Conservation (phyloP, 2,888 invertebrate species). For the Gnatocerus cornutus region DNA sequence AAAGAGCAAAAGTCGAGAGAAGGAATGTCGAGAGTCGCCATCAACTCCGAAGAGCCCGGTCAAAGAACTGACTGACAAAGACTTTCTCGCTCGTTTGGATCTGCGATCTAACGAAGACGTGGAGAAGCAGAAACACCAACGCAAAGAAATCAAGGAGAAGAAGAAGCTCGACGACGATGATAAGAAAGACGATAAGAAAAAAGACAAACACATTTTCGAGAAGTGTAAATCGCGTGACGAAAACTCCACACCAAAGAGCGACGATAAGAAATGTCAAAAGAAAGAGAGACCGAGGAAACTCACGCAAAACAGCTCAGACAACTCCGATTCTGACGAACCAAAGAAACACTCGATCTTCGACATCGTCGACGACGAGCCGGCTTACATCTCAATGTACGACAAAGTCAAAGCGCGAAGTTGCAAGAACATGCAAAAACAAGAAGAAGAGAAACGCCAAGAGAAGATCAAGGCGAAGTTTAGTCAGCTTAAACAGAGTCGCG, state of each 20-base stretch:
- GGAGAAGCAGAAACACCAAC: slow-evolving; percentile 70
- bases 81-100: slow-evolving; percentile 76
- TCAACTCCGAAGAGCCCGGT: slow-evolving; percentile 58
- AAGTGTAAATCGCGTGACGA: slow-evolving; percentile 40
- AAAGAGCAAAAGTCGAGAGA: slow-evolving; percentile 67
- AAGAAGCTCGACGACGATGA: slow-evolving; percentile 54
- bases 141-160: slow-evolving; percentile 54
- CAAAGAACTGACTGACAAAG: slow-evolving; percentile 71
- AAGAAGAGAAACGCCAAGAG: slow-evolving; percentile 89
- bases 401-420: slow-evolving; percentile 96
- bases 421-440: slow-evolving; percentile 94
- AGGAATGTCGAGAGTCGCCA: slow-evolving; percentile 63
- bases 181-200: slow-evolving; percentile 52
- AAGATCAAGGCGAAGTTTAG: slow-evolving; percentile 93
- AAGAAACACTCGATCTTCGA: slow-evolving; percentile 95
- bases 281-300: slow-evolving; percentile 67
- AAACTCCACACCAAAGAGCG: slow-evolving; percentile 52
- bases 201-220: slow-evolving; percentile 44
- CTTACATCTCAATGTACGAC: slow-evolving; percentile 98
- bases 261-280: slow-evolving; percentile 59
- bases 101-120: slow-evolving; percentile 75
- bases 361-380: slow-evolving; percentile 90
- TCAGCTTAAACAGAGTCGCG: slow-evolving; percentile 89
- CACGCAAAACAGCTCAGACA: slow-evolving; percentile 76
- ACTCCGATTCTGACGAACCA: slow-evolving; percentile 85